Percentiles rank a stretch among this genome's conserved stretches.
These are phyloP conservation scores for Oxyteleia sp. DNA, from an alignment of 2,888 invertebrate genomes.

Conservation along the genomic window DNA sequence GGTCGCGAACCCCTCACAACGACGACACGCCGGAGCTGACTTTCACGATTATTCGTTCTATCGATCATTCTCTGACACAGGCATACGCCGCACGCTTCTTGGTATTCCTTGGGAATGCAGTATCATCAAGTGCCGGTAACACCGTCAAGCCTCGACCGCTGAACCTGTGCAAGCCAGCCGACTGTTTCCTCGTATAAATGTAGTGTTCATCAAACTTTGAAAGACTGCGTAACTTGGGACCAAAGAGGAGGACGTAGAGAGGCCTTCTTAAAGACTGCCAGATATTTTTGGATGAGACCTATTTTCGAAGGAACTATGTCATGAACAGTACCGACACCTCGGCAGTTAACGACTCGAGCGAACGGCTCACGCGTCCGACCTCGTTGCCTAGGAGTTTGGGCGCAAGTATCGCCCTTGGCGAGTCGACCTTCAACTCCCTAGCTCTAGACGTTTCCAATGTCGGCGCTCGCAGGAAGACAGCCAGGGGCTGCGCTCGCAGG, in stretches of 20 bases:
- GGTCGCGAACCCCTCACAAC: constrained; percentile 29
- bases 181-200: too few species aligned
- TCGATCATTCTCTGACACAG: constrained; percentile 29
- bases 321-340: constrained; percentile 76
- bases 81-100: background rate
- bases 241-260: too few species aligned
- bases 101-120: background rate
- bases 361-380: constrained; percentile 26
- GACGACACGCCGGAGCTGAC: constrained; percentile 13
- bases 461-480: constrained; percentile 35
- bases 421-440: constrained; percentile 81
- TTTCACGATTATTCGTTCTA: too few species aligned
- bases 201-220: too few species aligned
- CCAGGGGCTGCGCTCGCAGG: constrained; percentile 23
- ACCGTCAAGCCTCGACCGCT: background rate
- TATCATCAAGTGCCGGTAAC: background rate
- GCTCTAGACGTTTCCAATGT: constrained; percentile 83
- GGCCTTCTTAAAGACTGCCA: too few species aligned
- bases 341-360: constrained; percentile 32
- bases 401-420: constrained; percentile 75
- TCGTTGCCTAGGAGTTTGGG: constrained; percentile 58
- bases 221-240: too few species aligned
- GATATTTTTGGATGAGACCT: too few species aligned
- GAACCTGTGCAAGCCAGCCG: background rate
- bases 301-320: constrained; percentile 47